Evolutionary conservation across 1,140 invertebrate genomes (phyloP).

Genomic region (Tetranychus urticae): DNA sequence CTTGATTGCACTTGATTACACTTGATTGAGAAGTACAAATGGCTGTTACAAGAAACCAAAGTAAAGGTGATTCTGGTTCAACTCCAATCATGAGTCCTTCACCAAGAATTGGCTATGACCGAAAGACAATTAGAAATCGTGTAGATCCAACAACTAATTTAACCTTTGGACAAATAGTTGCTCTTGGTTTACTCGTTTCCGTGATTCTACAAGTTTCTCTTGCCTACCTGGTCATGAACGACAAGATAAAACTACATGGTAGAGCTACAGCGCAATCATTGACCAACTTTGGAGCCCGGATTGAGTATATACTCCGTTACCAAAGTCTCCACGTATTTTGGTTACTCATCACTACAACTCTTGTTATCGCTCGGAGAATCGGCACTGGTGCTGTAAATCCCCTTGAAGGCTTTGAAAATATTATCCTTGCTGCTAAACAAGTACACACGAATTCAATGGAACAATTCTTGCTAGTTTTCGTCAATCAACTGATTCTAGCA

Average conservation of each 20-base stretch:
- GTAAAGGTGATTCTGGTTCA: background rate
- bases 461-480: background rate
- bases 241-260: background rate
- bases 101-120: background rate
- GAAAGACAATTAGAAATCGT: background rate
- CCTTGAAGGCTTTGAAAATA: background rate
- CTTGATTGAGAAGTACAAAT: no score
- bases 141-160: background rate
- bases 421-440: background rate
- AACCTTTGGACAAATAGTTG: background rate
- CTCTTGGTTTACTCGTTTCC: background rate
- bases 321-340: background rate
- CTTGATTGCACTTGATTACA: no score
- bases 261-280: background rate
- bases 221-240: background rate
- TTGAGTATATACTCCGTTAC: background rate
- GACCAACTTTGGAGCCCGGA: background rate
- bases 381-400: background rate
- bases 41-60: background rate
- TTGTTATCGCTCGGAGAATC: background rate
- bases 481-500: background rate
- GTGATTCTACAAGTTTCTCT: background rate
- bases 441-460: conserved; percentile 2
- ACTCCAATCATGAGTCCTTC: background rate
- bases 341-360: background rate